phyloP scores from a whole-genome alignment of 2,113 vertebrate species.

The Oxygymnocypris stewartii region DNA sequence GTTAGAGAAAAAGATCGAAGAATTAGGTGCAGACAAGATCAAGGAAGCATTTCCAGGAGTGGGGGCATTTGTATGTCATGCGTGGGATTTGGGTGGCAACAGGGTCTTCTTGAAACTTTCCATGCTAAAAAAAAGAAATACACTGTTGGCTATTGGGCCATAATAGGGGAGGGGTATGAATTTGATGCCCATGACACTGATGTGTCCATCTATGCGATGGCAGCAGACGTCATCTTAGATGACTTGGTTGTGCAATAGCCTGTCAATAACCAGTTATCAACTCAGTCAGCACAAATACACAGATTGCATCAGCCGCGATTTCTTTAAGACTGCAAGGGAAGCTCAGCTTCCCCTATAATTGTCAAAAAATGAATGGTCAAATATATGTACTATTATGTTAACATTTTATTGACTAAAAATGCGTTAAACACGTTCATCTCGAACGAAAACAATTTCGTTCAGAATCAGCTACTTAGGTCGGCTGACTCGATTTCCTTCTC shows the following conservation, averaged over 20 bases:
- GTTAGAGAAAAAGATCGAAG: neutral
- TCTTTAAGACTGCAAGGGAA: too few species aligned
- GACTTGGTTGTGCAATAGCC: neutral
- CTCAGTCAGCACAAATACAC: neutral
- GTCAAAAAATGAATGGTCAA: too few species aligned
- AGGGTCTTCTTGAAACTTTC: neutral
- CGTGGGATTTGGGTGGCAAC: neutral
- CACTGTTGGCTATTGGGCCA: slow-evolving; percentile 14
- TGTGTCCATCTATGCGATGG: neutral
- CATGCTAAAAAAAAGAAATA: neutral
- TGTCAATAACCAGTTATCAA: neutral
- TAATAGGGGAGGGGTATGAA: neutral
- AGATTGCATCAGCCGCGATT: too few species aligned
- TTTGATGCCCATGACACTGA: slow-evolving; percentile 6
- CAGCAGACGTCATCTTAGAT: neutral
- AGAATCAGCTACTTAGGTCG: too few species aligned
- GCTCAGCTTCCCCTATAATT: too few species aligned
- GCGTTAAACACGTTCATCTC: too few species aligned
- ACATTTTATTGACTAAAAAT: too few species aligned
- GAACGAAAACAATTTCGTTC: too few species aligned
- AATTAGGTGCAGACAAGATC: neutral
- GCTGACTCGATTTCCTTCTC: too few species aligned
- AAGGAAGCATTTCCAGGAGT: neutral
- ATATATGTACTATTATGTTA: too few species aligned
- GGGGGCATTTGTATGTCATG: too few species aligned